These are phyloP conservation scores for Enteromius viviparus DNA, from an alignment of 2,797 vertebrate species.

Conservation along the genomic window DNA sequence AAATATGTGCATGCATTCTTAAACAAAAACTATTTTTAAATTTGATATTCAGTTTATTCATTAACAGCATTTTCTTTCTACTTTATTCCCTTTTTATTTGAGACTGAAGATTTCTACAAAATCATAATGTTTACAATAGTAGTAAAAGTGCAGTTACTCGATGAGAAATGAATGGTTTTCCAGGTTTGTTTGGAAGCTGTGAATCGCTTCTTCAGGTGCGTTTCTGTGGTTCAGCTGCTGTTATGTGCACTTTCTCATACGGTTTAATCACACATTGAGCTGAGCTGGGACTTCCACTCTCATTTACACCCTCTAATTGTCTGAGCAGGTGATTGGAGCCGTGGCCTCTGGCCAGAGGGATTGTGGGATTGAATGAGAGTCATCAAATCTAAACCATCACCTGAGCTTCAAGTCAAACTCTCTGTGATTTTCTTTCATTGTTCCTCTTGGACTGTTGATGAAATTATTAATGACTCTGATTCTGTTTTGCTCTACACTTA, in stretches of 20 bases:
- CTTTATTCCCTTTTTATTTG: neutral
- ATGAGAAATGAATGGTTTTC: neutral
- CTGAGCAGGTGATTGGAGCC: neutral
- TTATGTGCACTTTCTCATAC: neutral
- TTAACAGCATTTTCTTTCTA: neutral
- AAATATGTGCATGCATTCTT: conserved; percentile 31
- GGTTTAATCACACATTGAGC: conserved; percentile 10
- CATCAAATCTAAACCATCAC: neutral
- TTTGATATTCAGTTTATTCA: neutral
- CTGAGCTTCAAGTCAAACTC: neutral
- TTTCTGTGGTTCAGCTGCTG: neutral
- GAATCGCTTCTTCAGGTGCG: neutral
- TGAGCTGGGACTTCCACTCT: neutral
- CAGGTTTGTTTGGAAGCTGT: neutral
- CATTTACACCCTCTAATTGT: neutral
- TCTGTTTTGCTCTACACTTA: neutral
- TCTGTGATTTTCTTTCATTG: no score
- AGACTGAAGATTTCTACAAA: neutral
- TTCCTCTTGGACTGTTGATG: no score
- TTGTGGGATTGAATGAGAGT: conserved; percentile 10
- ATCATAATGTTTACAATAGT: neutral
- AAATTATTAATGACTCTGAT: neutral
- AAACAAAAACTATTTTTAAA: neutral
- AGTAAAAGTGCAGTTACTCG: no score
- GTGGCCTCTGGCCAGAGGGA: neutral